A percentile compares a stretch with the other conserved stretches of the same genome.
Conservation (phyloP, 2,797 vertebrate species). For the Clamator glandarius region DNA sequence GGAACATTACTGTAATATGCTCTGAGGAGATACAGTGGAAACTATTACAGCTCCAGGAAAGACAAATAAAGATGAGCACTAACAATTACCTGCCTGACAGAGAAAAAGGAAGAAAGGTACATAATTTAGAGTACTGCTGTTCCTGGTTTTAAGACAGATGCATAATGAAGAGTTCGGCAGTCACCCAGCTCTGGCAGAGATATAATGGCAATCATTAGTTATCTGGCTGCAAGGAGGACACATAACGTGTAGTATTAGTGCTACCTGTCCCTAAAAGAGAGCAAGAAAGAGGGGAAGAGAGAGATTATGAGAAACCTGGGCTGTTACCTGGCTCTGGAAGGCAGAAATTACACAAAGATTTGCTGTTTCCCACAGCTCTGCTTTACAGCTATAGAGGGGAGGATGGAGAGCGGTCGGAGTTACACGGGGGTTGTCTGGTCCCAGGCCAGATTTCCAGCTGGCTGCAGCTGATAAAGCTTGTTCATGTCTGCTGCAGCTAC, state of each 20-base stretch:
- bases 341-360: slow-evolving; percentile 17
- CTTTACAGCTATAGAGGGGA: neutral
- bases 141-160: slow-evolving; percentile 50
- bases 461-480: neutral
- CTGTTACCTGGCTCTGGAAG: neutral
- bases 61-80: slow-evolving; percentile 40
- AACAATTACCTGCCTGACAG: slow-evolving; percentile 48
- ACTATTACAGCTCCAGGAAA: slow-evolving; percentile 51
- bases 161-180: slow-evolving; percentile 32
- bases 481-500: fast-evolving
- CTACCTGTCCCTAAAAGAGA: neutral
- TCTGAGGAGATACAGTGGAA: slow-evolving; percentile 57
- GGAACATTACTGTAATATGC: slow-evolving; percentile 52
- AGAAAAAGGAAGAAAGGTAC: slow-evolving; percentile 34
- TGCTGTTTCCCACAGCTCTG: slow-evolving; percentile 10
- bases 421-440: neutral
- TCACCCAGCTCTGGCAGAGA: slow-evolving; percentile 19
- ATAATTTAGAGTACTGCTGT: slow-evolving; percentile 36
- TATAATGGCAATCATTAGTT: slow-evolving; percentile 54
- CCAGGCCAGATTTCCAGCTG: neutral
- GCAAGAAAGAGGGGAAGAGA: neutral
- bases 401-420: neutral
- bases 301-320: neutral
- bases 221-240: slow-evolving; percentile 14
- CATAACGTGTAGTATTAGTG: slow-evolving; percentile 36